A percentile compares a stretch with the other conserved stretches of the same genome.
Evolutionary conservation across 2,113 vertebrate species (phyloP).

Genomic region (Xiphophorus hellerii): DNA sequence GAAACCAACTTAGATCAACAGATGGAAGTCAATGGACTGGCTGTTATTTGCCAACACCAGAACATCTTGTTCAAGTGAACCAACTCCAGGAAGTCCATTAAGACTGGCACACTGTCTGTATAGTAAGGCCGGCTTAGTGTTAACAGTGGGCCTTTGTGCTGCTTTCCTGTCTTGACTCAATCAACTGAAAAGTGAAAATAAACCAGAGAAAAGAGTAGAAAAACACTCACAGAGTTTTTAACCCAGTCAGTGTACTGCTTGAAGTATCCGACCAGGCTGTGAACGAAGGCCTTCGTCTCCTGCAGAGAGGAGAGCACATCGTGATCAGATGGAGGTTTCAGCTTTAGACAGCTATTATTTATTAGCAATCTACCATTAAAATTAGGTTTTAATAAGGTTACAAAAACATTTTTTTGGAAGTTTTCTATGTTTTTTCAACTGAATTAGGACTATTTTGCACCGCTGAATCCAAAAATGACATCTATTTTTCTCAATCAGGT

Average conservation of each 20-base stretch:
- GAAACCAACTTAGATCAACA: slow-evolving; percentile 11
- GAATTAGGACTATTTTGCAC: too few relatives aligned
- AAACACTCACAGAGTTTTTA: slow-evolving; percentile 85
- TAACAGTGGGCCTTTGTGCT: neutral
- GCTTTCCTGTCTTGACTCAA: neutral
- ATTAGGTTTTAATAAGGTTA: neutral
- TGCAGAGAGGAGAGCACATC: slow-evolving; percentile 43
- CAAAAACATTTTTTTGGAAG: neutral
- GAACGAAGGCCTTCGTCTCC: slow-evolving; percentile 86
- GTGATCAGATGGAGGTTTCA: too few relatives aligned
- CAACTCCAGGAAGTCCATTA: neutral
- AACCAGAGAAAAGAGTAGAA: neutral
- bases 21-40: neutral
- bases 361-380: neutral
- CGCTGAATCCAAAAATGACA: too few relatives aligned
- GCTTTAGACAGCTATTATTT: too few relatives aligned
- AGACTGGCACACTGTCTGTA: neutral
- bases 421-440: too few relatives aligned
- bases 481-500: too few relatives aligned
- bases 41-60: slow-evolving; percentile 2
- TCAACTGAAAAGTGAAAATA: neutral
- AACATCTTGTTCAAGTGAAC: slow-evolving; percentile 2
- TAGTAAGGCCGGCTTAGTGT: neutral
- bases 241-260: slow-evolving; percentile 90
- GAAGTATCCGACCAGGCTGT: slow-evolving; percentile 86